A percentile compares a stretch with the other conserved stretches of the same genome.
phyloP scores from a whole-genome alignment of 2,797 vertebrate species.

The Macroramphosus scolopax region DNA sequence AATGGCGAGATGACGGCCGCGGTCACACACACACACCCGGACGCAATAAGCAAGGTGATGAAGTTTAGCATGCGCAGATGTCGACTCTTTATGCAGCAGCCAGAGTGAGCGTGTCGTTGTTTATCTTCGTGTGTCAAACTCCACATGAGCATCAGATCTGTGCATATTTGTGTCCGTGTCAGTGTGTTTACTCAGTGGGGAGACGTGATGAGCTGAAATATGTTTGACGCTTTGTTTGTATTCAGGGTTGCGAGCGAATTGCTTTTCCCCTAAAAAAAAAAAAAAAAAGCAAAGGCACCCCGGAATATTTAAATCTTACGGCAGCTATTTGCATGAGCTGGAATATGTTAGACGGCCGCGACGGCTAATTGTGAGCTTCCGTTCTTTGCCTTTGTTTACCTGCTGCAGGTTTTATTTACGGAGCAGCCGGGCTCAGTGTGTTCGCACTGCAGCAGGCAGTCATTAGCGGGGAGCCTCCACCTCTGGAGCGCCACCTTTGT shows the following conservation, averaged over 20 bases:
- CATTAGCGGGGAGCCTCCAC: constrained; percentile 19
- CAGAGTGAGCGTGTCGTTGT: constrained; percentile 23
- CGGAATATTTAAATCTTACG: constrained; percentile 30
- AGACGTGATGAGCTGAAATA: constrained; percentile 41
- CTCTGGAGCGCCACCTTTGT: no score
- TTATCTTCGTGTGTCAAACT: constrained; percentile 35
- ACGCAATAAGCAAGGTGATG: constrained; percentile 60
- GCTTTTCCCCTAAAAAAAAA: no score
- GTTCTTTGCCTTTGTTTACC: constrained; percentile 47
- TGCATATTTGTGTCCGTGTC: constrained; percentile 1
- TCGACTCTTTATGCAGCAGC: constrained; percentile 25
- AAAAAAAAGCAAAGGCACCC: no score
- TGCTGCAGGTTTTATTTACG: constrained; percentile 27
- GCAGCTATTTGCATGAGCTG: constrained; percentile 37
- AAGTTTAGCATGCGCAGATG: constrained; percentile 50
- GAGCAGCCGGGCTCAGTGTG: no score
- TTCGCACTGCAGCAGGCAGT: constrained; percentile 8
- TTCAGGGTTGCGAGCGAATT: no score
- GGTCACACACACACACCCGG: constrained; percentile 28
- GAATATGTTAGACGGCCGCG: constrained; percentile 9
- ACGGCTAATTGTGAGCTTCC: constrained; percentile 44
- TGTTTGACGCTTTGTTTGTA: constrained; percentile 59
- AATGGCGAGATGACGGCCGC: constrained; percentile 75
- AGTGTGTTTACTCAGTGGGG: constrained; percentile 13
- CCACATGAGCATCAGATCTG: constrained; percentile 18